phyloP scores from a whole-genome alignment of 1,140 invertebrate species.

The Drosophila melanogaster region DNA sequence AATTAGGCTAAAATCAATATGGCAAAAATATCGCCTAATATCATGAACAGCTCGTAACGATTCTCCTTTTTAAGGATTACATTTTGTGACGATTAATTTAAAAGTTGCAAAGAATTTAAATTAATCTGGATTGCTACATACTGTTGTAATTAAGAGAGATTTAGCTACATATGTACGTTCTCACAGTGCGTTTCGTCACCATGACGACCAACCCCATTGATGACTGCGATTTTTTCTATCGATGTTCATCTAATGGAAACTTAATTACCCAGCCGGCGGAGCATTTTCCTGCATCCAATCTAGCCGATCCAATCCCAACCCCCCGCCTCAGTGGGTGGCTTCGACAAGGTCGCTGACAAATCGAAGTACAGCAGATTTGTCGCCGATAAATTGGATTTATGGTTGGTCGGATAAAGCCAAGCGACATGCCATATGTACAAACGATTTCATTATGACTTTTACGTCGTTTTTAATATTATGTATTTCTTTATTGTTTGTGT shows the following conservation, averaged over 20 bases:
- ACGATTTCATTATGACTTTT: slow-evolving; percentile 56
- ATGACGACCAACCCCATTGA: no score
- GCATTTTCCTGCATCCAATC: slow-evolving; percentile 4
- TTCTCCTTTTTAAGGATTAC: no score
- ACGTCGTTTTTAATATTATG: slow-evolving; percentile 20
- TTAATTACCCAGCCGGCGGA: slow-evolving; percentile 14
- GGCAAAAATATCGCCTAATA: no score
- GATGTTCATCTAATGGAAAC: slow-evolving; percentile 40
- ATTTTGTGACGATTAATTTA: no score
- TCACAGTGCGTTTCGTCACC: no score
- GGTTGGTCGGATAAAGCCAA: slow-evolving; percentile 14
- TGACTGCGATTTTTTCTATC: slow-evolving; percentile 16
- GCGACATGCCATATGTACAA: slow-evolving; percentile 46
- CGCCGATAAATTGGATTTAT: slow-evolving; percentile 24
- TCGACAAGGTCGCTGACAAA: slow-evolving; percentile 35
- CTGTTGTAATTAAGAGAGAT: no score
- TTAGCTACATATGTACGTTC: no score
- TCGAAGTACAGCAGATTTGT: slow-evolving; percentile 32
- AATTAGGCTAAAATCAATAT: slow-evolving; percentile 23
- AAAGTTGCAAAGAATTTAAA: no score
- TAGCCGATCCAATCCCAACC: background rate
- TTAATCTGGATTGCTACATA: no score
- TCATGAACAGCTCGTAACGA: no score
- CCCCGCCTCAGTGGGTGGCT: slow-evolving; percentile 4
- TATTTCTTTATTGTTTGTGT: slow-evolving; percentile 19